Conservation (phyloP, 2,113 vertebrate species). For the Manacus vitellinus region DNA sequence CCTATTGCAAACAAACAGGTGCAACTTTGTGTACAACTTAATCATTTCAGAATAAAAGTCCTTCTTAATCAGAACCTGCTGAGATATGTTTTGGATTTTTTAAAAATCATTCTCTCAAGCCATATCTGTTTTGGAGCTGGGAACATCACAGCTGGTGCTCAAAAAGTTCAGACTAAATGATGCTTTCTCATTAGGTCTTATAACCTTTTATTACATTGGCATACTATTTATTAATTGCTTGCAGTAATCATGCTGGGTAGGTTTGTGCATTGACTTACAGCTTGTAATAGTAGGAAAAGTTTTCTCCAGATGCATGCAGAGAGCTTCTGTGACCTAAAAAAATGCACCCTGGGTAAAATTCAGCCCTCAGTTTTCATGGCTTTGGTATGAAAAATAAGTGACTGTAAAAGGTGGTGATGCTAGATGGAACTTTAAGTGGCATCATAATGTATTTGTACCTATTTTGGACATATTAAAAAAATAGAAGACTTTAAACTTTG, state of each 20-base stretch:
- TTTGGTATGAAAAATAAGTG: neutral
- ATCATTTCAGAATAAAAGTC: neutral
- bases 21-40: neutral
- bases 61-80: neutral
- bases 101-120: neutral
- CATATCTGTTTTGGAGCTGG: neutral
- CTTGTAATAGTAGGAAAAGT: neutral
- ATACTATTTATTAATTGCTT: constrained; percentile 28
- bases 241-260: neutral
- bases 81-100: neutral
- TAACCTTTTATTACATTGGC: neutral
- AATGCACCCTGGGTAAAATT: neutral
- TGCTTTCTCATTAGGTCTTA: neutral
- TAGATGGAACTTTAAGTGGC: neutral
- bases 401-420: neutral
- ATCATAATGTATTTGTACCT: neutral
- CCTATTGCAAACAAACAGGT: neutral
- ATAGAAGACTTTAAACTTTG: neutral
- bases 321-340: neutral
- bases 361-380: neutral
- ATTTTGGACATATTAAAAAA: neutral
- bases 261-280: neutral
- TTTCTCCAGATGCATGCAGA: neutral
- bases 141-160: neutral
- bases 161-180: neutral